Evolutionary conservation across 2,797 vertebrate genomes (phyloP), one percentile per base, ranked within the genome.

Genomic region (Eulemur coronatus): DNA sequence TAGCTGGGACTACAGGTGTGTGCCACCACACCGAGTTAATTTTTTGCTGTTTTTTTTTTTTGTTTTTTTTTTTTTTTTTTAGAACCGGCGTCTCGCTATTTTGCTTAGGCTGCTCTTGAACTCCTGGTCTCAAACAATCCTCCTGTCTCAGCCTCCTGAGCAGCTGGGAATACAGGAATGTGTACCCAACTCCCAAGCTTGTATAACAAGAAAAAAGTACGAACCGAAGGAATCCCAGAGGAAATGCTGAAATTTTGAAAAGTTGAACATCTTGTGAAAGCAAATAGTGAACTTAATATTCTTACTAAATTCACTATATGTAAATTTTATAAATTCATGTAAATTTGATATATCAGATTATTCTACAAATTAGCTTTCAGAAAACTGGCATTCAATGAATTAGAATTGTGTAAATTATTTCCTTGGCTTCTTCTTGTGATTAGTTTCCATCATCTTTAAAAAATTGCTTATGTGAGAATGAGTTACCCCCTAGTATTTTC

Each of bases 321-420:
- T 22, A 79, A 85, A 85, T 46, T 57, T 89, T 81, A 7, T 59
- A 57, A 57, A 80, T 75, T 76, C 43, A 63, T 28, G 7, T 33
- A 92, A 70, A 91, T 85, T 88, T 57, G 30, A 41, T 52, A n/a
- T 57, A 93, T 73, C 33, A 69, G 10, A 24, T 94, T 46, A 73
- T 88, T 75, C 38, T 82, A 11, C 48, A 94, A 59, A 84, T 86
- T 79, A 86, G 30, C 26, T 75, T 86, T 95, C 69, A 48, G 26
- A 65, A 92, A 70, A 86, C 41, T 33, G 28, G 13, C 38, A 57
- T 82, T 69, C n/a, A 82, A 6, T 41, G n/a, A 95, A 89, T 52
- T 85, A 9, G 30, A 84, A 93, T 61, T 94, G 15, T 92, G 18
- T 28, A 67, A 93, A 63, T 85, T 92, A 85, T 94, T 94, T 90